A percentile compares a stretch with the other conserved stretches of the same genome.
Evolutionary conservation across 2,888 invertebrate species (phyloP).

Genomic region (Drepanosiphum platanoidis): DNA sequence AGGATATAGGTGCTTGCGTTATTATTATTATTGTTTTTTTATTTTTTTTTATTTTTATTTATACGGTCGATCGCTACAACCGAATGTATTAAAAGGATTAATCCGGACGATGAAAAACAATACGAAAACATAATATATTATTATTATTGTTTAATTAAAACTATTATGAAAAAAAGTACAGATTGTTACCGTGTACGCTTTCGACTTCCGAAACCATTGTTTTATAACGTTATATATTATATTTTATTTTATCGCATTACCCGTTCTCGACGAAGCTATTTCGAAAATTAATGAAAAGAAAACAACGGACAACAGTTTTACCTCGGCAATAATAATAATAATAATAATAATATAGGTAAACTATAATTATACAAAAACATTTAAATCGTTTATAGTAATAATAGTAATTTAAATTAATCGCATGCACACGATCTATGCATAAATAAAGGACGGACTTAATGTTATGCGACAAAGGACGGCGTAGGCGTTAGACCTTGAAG

Average conservation of each 20-base stretch:
- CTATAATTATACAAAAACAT: neutral
- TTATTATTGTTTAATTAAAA: neutral
- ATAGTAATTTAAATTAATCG: neutral
- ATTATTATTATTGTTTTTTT: too few relatives aligned
- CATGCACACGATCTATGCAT: too few relatives aligned
- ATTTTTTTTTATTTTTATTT: too few relatives aligned
- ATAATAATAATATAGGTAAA: too few relatives aligned
- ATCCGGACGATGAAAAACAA: too few relatives aligned
- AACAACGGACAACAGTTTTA: conserved; percentile 7
- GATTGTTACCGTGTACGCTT: neutral
- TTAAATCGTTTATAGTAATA: neutral
- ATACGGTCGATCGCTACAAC: too few relatives aligned
- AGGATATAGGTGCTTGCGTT: too few relatives aligned
- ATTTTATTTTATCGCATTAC: neutral
- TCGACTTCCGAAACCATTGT: neutral
- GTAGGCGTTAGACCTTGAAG: too few relatives aligned
- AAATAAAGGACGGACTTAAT: too few relatives aligned
- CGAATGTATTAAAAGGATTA: too few relatives aligned
- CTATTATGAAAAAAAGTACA: neutral
- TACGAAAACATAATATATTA: neutral
- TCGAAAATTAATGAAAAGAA: conserved; percentile 24
- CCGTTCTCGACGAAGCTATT: neutral
- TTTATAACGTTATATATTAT: neutral
- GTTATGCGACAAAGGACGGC: too few relatives aligned
- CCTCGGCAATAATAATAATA: too few relatives aligned